Conservation (phyloP, 2,797 vertebrate genomes). For the Fratercula arctica region DNA sequence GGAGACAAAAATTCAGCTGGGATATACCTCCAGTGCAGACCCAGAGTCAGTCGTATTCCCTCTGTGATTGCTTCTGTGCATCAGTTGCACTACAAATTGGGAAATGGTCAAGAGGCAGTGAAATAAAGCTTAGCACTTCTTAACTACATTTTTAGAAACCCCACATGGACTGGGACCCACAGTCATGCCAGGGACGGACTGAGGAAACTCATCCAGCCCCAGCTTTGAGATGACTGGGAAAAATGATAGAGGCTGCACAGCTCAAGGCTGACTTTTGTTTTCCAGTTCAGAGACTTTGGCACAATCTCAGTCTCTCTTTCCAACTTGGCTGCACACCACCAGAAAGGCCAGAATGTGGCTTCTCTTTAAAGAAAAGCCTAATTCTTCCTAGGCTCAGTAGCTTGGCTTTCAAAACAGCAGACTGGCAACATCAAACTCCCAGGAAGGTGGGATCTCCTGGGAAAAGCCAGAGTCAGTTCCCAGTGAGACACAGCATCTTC, state of each 20-base stretch:
- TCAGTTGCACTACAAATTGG: background rate
- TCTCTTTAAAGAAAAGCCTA: background rate
- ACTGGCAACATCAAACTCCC: background rate
- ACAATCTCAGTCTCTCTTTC: background rate
- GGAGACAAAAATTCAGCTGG: background rate
- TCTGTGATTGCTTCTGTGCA: background rate
- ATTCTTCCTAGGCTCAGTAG: background rate
- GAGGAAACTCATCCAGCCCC: background rate
- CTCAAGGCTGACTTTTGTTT: background rate
- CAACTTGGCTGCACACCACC: background rate
- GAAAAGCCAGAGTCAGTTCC: background rate
- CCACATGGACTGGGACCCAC: background rate
- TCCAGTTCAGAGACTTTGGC: background rate
- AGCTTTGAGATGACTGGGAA: background rate
- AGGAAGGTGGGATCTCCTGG: background rate
- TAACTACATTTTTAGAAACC: background rate
- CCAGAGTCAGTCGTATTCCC: too few relatives aligned
- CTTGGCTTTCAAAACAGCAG: background rate
- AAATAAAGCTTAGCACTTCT: background rate
- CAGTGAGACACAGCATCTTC: fast-evolving
- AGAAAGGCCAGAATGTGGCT: background rate
- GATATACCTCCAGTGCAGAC: background rate
- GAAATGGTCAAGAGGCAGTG: background rate
- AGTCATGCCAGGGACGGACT: background rate
- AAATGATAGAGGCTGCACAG: background rate